Evolutionary conservation across 2,797 vertebrate genomes (phyloP).

Genomic region (Morelia viridis): DNA sequence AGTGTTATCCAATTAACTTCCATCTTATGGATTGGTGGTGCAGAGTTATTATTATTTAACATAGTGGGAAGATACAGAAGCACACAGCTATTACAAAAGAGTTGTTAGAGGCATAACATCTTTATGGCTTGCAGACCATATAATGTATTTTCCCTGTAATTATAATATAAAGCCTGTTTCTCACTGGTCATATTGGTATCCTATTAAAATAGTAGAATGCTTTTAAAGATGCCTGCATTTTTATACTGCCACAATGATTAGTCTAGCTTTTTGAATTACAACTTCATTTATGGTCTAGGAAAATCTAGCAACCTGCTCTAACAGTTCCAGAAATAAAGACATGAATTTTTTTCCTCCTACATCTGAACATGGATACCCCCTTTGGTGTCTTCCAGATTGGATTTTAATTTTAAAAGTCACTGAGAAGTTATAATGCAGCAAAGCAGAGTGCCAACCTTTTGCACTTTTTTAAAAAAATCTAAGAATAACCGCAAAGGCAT

Average conservation of each 20-base stretch:
- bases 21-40: neutral
- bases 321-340: neutral
- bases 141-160: neutral
- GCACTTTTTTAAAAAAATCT: neutral
- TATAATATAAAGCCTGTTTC: neutral
- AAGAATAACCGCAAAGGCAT: neutral
- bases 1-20: neutral
- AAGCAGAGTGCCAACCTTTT: neutral
- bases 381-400: neutral
- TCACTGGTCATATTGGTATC: neutral
- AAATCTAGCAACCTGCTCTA: neutral
- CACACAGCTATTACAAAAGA: neutral
- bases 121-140: neutral
- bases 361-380: neutral
- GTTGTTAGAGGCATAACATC: neutral
- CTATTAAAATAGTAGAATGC: neutral
- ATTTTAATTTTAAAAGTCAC: neutral
- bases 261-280: neutral
- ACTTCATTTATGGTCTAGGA: neutral
- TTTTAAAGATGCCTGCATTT: conserved; percentile 10
- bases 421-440: neutral
- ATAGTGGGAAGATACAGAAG: neutral
- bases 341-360: neutral
- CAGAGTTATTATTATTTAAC: conserved; percentile 4
- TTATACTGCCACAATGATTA: conserved; percentile 2